These are phyloP conservation scores for Pseudococcus viburni DNA, from an alignment of 2,888 invertebrate genomes.

Conservation along the genomic window DNA sequence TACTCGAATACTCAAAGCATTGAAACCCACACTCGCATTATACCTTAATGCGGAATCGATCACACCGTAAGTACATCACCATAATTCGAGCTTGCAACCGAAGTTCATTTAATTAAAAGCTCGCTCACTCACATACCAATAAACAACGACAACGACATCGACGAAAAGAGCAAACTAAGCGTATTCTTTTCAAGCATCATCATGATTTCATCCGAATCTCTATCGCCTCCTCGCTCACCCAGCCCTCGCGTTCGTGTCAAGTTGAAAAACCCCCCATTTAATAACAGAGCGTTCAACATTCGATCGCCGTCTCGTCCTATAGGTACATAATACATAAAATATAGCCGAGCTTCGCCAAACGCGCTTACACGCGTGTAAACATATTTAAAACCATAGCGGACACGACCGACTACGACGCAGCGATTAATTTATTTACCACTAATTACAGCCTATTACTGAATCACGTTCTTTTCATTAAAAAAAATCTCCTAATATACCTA, in stretches of 20 bases:
- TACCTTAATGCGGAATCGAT: not conserved
- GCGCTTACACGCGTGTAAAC: slow-evolving; percentile 28
- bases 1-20: not conserved
- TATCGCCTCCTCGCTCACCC: not conserved
- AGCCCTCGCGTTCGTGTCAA: slow-evolving; percentile 3
- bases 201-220: not conserved
- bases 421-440: slow-evolving; percentile 48
- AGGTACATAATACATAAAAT: slow-evolving; percentile 24
- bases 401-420: not conserved
- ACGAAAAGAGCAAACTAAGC: slow-evolving; percentile 7
- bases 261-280: not conserved
- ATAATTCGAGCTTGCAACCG: not conserved
- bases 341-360: not conserved
- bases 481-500: slow-evolving; percentile 18
- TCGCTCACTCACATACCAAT: not conserved
- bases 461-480: slow-evolving; percentile 24
- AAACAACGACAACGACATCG: not conserved
- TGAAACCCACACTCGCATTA: too few species aligned
- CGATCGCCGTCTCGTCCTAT: not conserved
- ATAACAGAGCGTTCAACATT: not conserved
- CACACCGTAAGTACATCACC: not conserved
- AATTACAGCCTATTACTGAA: slow-evolving; percentile 45
- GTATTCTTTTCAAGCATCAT: slow-evolving; percentile 13
- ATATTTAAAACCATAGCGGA: slow-evolving; percentile 38
- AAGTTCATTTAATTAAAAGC: slow-evolving; percentile 7